Percentiles rank a stretch among this genome's conserved stretches.
These are phyloP conservation scores for Agelastica alni DNA, from an alignment of 2,888 invertebrate species.

Conservation along the genomic window DNA sequence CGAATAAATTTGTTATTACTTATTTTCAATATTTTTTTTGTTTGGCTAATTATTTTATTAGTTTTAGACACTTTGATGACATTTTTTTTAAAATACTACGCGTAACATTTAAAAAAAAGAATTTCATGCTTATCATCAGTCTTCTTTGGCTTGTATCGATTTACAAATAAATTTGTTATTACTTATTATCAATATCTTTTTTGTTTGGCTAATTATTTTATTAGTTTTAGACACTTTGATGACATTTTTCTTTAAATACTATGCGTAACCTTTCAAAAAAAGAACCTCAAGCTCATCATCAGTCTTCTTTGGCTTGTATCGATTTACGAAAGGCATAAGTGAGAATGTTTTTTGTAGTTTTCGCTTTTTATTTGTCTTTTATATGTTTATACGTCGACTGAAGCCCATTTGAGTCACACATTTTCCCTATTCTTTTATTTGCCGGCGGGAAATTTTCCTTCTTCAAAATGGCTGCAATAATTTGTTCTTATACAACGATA, in stretches of 20 bases:
- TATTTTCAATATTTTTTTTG: too few relatives aligned
- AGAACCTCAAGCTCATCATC: neutral
- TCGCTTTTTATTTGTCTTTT: constrained; percentile 49
- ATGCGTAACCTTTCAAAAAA: neutral
- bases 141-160: too few relatives aligned
- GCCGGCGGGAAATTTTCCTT: constrained; percentile 7
- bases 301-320: neutral
- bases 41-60: too few relatives aligned
- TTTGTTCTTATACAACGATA: constrained; percentile 7
- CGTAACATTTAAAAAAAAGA: too few relatives aligned
- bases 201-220: too few relatives aligned
- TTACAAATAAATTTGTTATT: too few relatives aligned
- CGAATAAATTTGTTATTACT: too few relatives aligned
- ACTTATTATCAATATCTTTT: too few relatives aligned
- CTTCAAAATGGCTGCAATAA: neutral
- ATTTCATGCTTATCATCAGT: neutral
- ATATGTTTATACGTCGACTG: constrained; percentile 45
- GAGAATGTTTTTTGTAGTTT: constrained; percentile 51
- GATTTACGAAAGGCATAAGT: constrained; percentile 29
- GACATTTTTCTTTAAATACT: neutral
- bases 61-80: too few relatives aligned
- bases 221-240: too few relatives aligned
- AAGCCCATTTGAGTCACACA: constrained; percentile 25
- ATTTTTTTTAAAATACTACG: neutral
- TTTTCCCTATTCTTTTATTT: constrained; percentile 28